Evolutionary conservation across 2,888 invertebrate species (phyloP).

Genomic region (Slavum lentiscoides): DNA sequence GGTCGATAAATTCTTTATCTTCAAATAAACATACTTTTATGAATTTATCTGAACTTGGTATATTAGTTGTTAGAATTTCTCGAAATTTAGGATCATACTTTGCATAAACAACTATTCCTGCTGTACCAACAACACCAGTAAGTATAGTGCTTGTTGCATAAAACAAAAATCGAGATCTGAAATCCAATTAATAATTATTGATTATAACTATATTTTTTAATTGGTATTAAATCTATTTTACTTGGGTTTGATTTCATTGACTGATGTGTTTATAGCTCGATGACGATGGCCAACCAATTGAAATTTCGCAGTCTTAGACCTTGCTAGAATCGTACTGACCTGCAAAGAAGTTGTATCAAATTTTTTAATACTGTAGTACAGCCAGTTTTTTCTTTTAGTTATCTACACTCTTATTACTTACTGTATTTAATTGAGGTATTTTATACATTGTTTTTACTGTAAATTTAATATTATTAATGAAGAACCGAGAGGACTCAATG

Average conservation of each 20-base stretch:
- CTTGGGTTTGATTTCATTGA: conserved; percentile 41
- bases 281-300: neutral
- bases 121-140: conserved; percentile 62
- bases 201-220: neutral
- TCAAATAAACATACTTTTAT: conserved; percentile 70
- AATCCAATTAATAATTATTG: neutral
- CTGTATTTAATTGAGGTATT: conserved; percentile 19
- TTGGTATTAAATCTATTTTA: neutral
- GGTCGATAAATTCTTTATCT: conserved; percentile 28
- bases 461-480: neutral
- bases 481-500: neutral
- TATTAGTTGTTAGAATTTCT: conserved; percentile 67
- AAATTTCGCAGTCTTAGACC: neutral
- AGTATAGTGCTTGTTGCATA: conserved; percentile 59
- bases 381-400: neutral
- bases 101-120: conserved; percentile 64
- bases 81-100: conserved; percentile 71
- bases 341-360: neutral
- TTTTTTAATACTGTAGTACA: neutral
- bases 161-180: conserved; percentile 36
- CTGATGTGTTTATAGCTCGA: conserved; percentile 22
- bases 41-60: conserved; percentile 69
- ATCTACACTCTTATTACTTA: neutral
- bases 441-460: conserved; percentile 36
- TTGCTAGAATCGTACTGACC: conserved; percentile 17